These are phyloP conservation scores for Percina caprodes DNA, from an alignment of 2,113 vertebrate genomes.

Conservation along the genomic window DNA sequence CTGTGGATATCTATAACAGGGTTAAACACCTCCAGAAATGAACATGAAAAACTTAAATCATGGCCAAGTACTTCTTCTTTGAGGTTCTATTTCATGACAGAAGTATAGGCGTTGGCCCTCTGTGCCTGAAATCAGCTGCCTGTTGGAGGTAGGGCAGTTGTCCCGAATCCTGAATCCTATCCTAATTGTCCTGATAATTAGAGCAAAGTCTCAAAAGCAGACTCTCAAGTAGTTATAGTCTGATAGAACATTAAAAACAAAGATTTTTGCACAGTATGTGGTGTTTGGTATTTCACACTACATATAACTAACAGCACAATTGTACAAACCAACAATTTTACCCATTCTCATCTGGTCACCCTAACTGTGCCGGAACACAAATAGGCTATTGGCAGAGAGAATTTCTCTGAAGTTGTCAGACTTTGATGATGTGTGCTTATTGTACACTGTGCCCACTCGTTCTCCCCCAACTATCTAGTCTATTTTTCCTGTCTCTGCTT, in stretches of 20 bases:
- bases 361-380: conserved; percentile 4
- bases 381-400: conserved; percentile 45
- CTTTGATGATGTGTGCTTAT: conserved; percentile 44
- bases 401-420: conserved; percentile 47
- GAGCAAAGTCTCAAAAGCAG: too few species aligned
- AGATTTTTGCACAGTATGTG: too few species aligned
- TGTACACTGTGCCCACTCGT: conserved; percentile 52
- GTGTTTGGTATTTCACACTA: too few species aligned
- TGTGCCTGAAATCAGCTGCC: conserved; percentile 15
- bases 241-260: too few species aligned
- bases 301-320: too few species aligned
- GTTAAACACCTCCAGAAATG: conserved; percentile 20
- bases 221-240: too few species aligned
- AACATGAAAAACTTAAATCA: conserved; percentile 29
- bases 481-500: conserved; percentile 33
- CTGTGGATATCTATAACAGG: neutral
- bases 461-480: conserved; percentile 21
- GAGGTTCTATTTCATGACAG: neutral
- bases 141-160: neutral
- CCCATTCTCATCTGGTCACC: too few species aligned
- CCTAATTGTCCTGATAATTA: too few species aligned
- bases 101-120: conserved; percentile 30
- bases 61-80: conserved; percentile 16
- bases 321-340: too few species aligned
- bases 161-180: too few species aligned